phyloP scores from a whole-genome alignment of 2,888 invertebrate genomes.

The Falcaria lacertinaria region DNA sequence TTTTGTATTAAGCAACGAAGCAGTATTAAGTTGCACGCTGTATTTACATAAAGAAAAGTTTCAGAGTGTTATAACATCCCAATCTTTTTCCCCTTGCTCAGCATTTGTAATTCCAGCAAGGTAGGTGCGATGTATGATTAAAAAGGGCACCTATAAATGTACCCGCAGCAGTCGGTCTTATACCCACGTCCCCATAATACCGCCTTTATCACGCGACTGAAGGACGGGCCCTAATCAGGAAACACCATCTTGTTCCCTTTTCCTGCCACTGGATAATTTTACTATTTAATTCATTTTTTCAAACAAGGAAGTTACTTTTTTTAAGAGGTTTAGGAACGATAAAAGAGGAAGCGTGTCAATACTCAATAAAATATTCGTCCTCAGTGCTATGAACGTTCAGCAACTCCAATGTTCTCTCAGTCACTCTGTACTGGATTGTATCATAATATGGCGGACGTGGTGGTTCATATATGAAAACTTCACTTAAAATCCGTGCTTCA shows the following conservation, averaged over 20 bases:
- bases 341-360: too few relatives aligned
- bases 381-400: too few relatives aligned
- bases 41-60: not conserved
- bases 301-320: slow-evolving; percentile 30
- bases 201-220: slow-evolving; percentile 23
- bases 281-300: slow-evolving; percentile 26
- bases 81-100: not conserved
- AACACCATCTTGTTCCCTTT: slow-evolving; percentile 11
- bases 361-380: too few relatives aligned
- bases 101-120: not conserved
- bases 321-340: too few relatives aligned
- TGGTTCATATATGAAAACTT: too few relatives aligned
- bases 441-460: too few relatives aligned
- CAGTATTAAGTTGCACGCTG: too few relatives aligned
- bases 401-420: too few relatives aligned
- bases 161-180: slow-evolving; percentile 14
- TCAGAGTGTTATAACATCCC: not conserved
- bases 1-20: too few relatives aligned
- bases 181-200: slow-evolving; percentile 20
- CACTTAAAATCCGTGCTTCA: too few relatives aligned
- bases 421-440: too few relatives aligned
- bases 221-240: slow-evolving; percentile 27
- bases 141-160: slow-evolving; percentile 14
- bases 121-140: not conserved
- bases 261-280: slow-evolving; percentile 20